These are phyloP conservation scores for Albula glossodonta DNA, from an alignment of 2,113 vertebrate species.

Conservation along the genomic window DNA sequence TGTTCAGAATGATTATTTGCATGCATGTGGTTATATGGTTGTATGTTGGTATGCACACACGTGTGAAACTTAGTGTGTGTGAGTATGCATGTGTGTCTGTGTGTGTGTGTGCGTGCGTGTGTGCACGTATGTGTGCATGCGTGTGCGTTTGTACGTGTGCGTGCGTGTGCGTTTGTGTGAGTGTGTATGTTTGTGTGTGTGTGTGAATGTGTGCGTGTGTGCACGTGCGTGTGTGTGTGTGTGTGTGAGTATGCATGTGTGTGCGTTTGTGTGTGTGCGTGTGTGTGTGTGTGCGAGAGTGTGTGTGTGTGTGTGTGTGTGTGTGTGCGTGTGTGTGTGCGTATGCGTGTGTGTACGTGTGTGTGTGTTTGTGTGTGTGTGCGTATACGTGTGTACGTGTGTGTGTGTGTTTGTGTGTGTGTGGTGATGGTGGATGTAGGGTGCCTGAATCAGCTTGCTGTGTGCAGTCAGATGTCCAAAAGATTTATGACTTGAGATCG, in stretches of 20 bases:
- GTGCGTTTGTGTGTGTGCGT: neutral
- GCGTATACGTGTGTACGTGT: neutral
- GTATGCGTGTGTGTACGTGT: neutral
- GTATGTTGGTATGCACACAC: too few relatives aligned
- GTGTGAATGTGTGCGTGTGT: neutral
- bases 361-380: neutral
- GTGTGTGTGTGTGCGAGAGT: neutral
- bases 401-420: neutral
- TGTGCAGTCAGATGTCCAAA: constrained; percentile 1
- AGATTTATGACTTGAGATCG: neutral
- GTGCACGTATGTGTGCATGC: neutral
- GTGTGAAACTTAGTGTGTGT: too few relatives aligned
- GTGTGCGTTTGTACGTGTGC: neutral
- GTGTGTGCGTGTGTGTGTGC: too few relatives aligned
- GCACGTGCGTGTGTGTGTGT: neutral
- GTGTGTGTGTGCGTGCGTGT: too few relatives aligned
- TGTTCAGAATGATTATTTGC: too few relatives aligned
- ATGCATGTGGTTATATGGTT: too few relatives aligned
- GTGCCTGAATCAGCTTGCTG: neutral
- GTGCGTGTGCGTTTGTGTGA: neutral
- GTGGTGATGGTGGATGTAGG: neutral
- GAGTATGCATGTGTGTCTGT: too few relatives aligned
- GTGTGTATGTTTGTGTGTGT: neutral
- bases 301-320: neutral
- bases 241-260: neutral